Conservation (phyloP, 2,797 vertebrate genomes). For the Gymnodraco acuticeps region DNA sequence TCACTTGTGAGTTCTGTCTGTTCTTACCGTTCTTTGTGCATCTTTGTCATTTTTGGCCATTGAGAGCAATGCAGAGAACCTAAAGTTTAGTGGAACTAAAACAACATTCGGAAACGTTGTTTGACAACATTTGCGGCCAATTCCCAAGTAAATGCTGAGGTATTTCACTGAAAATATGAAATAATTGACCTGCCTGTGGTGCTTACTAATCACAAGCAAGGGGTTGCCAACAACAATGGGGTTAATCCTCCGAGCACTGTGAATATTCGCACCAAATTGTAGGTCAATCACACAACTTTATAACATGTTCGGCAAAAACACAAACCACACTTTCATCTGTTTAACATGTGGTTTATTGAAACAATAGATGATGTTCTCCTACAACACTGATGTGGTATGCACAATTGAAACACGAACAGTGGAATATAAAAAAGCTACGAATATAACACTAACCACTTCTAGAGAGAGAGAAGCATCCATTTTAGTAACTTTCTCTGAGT, state of each 20-base stretch:
- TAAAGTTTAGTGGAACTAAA: too few species aligned
- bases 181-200: background rate
- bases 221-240: background rate
- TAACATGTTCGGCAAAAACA: background rate
- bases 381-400: conserved; percentile 64
- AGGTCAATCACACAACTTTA: background rate
- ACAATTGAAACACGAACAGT: conserved; percentile 42
- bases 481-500: conserved; percentile 16
- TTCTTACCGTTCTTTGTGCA: too few species aligned
- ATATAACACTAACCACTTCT: conserved; percentile 38
- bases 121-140: background rate
- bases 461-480: conserved; percentile 13
- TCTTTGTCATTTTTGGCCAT: too few species aligned
- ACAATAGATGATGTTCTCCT: conserved; percentile 66
- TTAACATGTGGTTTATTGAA: conserved; percentile 75
- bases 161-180: too few species aligned
- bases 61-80: too few species aligned
- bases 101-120: too few species aligned
- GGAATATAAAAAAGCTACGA: conserved; percentile 44
- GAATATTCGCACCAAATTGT: background rate
- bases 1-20: too few species aligned
- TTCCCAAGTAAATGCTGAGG: background rate
- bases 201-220: background rate
- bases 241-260: background rate
- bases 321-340: conserved; percentile 23